Evolutionary conservation across 2,888 invertebrate genomes (phyloP).

Genomic region (Charanyca ferruginea): DNA sequence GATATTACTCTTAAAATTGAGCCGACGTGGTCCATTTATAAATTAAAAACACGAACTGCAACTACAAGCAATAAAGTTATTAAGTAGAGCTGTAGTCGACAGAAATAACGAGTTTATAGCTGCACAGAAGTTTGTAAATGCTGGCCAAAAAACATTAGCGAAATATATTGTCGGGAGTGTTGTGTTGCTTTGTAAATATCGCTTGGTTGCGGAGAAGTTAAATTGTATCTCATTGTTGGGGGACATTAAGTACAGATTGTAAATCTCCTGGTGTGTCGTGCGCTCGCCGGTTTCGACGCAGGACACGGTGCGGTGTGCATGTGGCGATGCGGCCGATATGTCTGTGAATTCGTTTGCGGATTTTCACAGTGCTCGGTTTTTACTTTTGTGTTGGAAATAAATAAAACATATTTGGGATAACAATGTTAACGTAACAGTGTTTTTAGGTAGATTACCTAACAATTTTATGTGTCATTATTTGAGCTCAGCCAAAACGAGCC

Average conservation of each 20-base stretch:
- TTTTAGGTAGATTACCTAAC: neutral
- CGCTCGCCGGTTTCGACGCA: constrained; percentile 64
- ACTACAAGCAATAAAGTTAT: constrained; percentile 85
- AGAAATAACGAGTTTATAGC: constrained; percentile 76
- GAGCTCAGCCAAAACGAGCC: too few relatives aligned
- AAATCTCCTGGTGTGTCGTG: constrained; percentile 81
- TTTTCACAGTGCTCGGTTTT: constrained; percentile 63
- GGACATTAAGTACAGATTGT: constrained; percentile 86
- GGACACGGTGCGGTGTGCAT: constrained; percentile 56
- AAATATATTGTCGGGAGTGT: constrained; percentile 76
- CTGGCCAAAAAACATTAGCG: constrained; percentile 84
- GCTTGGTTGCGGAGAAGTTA: constrained; percentile 81
- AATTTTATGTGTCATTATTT: too few relatives aligned
- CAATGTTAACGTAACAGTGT: constrained; percentile 13
- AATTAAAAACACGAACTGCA: constrained; percentile 80
- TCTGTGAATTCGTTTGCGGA: constrained; percentile 74
- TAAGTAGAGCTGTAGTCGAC: constrained; percentile 78
- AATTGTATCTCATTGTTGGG: constrained; percentile 87
- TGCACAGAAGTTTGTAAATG: constrained; percentile 78
- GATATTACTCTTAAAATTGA: constrained; percentile 63
- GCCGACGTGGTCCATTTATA: constrained; percentile 71
- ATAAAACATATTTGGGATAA: constrained; percentile 17
- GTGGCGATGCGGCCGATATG: constrained; percentile 64
- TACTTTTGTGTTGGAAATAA: constrained; percentile 24
- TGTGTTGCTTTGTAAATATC: constrained; percentile 83